Conservation (phyloP, 2,888 invertebrate genomes). For the Watsonalla cultraria region DNA sequence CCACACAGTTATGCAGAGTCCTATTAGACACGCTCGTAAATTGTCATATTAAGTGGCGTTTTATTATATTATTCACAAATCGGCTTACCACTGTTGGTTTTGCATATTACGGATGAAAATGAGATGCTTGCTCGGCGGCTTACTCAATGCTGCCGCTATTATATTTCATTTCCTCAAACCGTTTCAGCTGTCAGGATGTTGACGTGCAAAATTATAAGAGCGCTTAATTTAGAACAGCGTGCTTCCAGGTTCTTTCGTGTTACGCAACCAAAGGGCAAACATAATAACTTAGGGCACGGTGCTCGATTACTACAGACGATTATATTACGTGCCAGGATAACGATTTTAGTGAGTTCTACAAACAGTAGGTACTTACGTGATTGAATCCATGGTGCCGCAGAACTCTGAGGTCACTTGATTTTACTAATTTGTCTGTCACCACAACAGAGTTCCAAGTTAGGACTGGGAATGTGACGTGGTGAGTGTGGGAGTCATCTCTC, state of each 20-base stretch:
- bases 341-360: no score
- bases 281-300: slow-evolving; percentile 23
- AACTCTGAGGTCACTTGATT: no score
- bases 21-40: slow-evolving; percentile 51
- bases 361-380: no score
- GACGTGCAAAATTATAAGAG: not conserved
- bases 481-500: no score
- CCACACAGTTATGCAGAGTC: slow-evolving; percentile 20
- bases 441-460: no score
- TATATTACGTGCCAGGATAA: not conserved
- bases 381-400: no score
- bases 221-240: slow-evolving; percentile 1
- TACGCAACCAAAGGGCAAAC: slow-evolving; percentile 3
- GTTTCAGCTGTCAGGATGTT: not conserved
- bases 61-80: slow-evolving; percentile 44
- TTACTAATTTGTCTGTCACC: no score
- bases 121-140: slow-evolving; percentile 29
- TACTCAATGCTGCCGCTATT: slow-evolving; percentile 11
- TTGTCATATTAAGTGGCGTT: slow-evolving; percentile 57
- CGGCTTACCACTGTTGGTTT: slow-evolving; percentile 49
- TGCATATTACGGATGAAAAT: slow-evolving; percentile 44
- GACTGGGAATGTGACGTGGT: no score
- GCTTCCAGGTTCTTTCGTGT: slow-evolving; percentile 20
- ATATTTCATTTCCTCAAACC: not conserved
- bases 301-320: slow-evolving; percentile 45